These are phyloP conservation scores for Helicoverpa assulta DNA, from an alignment of 2,888 invertebrate genomes.

Conservation along the genomic window DNA sequence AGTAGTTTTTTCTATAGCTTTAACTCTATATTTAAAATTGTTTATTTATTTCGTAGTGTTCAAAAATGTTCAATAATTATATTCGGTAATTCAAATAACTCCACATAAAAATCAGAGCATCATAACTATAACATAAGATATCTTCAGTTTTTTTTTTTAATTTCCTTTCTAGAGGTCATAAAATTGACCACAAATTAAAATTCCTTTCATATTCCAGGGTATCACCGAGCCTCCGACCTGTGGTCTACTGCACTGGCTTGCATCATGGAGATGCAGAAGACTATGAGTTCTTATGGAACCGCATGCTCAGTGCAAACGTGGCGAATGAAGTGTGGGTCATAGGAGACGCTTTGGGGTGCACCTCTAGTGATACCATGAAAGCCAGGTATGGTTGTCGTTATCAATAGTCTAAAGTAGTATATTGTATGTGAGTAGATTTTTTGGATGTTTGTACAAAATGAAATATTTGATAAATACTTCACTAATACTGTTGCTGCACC, in stretches of 20 bases:
- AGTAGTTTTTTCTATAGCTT: not conserved
- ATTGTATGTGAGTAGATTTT: no score
- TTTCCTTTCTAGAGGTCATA: no score
- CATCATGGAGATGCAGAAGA: conserved; percentile 89
- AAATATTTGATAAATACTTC: no score
- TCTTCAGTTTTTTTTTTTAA: no score
- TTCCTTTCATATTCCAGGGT: conserved; percentile 68
- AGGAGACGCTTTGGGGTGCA: conserved; percentile 91
- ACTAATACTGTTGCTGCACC: no score
- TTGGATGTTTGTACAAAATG: no score
- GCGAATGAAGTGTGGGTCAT: conserved; percentile 91
- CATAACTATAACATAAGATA: no score
- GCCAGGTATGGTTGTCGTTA: conserved; percentile 78
- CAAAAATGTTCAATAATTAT: not conserved
- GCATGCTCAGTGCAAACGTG: conserved; percentile 89
- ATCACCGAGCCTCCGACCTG: conserved; percentile 84
- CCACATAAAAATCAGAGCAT: no score
- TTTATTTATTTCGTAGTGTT: not conserved
- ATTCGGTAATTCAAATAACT: no score
- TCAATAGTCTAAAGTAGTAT: no score
- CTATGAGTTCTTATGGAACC: conserved; percentile 91
- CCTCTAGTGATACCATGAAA: conserved; percentile 87
- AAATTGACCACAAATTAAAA: not conserved
- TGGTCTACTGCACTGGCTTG: conserved; percentile 92
- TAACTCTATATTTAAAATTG: not conserved